Base-by-base conservation (phyloP, 2,797 vertebrate species). In the Eupleurogrammus muticus region DNA sequence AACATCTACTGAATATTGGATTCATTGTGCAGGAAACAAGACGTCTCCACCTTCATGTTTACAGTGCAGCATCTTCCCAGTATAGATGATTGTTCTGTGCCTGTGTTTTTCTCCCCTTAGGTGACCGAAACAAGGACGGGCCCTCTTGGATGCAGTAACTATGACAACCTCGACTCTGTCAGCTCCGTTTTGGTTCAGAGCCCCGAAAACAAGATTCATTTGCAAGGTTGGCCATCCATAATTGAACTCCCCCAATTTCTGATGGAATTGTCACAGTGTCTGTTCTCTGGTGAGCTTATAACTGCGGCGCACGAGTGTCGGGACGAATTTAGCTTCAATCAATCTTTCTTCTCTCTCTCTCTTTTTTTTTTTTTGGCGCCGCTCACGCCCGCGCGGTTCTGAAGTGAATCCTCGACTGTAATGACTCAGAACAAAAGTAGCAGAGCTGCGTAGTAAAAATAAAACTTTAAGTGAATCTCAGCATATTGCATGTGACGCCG, bases 141-240 rank as follows among this genome's bases (percentile, higher is more conserved):
- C 81, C 97, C 97, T 83, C 96, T 99, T 36, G 97, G 97, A 95
- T 99, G 97, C 96, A 99, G 97, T 96, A 99, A 99, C 95, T 99
- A 99, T 96, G 97, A 99, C 96, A 99, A 98, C 95, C 95, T 99
- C 81, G 97, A 99, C 94, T 99, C 97, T 89, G 97, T 99, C 95
- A 99, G 97, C 93, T 99, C 97, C 53, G 97, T 99, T 93, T 94
- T 99, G 94, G 97, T 99, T 90, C 97, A 98, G 94, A 99, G 97
- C 92, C 97, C 97, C 54, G 97, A 99, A 93, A 99, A 99, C 92
- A 99, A 99, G 94, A 97, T 99, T 94, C 94, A 98, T 92, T 96
- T 99, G 90, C 97, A 98, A 99, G 97, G 97, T 99, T 96, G 53
- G 87, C 54, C 89, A 91, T 93, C 88, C 85, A 92, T 92, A 90